Percentiles rank a stretch among this genome's conserved stretches.
These are phyloP conservation scores for Colinus virginianus DNA, from an alignment of 2,113 vertebrate species.

Conservation along the genomic window DNA sequence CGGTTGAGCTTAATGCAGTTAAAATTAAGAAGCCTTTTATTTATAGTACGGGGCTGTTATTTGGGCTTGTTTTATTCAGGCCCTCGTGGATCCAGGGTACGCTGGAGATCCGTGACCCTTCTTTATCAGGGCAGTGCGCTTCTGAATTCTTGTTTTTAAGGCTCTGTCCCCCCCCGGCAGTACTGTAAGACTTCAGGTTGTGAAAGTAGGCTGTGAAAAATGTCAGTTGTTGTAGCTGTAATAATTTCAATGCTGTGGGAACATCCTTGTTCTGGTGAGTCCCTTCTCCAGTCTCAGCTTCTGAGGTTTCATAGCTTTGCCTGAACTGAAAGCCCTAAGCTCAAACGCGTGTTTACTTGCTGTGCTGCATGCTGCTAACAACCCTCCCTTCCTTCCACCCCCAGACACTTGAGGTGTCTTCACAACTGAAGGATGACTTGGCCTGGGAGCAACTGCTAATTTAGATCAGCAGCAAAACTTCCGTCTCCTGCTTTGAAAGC, in stretches of 20 bases:
- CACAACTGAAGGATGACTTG: not conserved
- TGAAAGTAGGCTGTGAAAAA: not conserved
- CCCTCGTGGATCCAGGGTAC: not conserved
- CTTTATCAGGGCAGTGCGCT: not conserved
- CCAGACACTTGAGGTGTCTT: constrained; percentile 9
- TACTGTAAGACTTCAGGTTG: not conserved
- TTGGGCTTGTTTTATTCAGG: not conserved
- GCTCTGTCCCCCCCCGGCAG: not conserved
- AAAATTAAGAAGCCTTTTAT: not conserved
- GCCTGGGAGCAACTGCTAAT: constrained; percentile 23
- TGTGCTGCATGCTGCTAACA: constrained; percentile 6
- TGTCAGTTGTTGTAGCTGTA: not conserved
- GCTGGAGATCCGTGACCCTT: not conserved
- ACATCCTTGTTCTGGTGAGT: not conserved
- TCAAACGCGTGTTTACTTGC: not conserved
- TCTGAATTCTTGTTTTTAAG: not conserved
- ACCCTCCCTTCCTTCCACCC: not conserved
- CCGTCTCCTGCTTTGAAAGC: not conserved
- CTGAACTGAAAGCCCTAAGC: not conserved
- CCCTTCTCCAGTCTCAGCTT: not conserved
- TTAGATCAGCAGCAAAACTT: constrained; percentile 34
- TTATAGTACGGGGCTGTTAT: not conserved
- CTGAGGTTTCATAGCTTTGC: not conserved
- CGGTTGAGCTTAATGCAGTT: not conserved
- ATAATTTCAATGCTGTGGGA: not conserved